phyloP scores from a whole-genome alignment of 2,888 invertebrate genomes.

The Anoplius nigerrimus region DNA sequence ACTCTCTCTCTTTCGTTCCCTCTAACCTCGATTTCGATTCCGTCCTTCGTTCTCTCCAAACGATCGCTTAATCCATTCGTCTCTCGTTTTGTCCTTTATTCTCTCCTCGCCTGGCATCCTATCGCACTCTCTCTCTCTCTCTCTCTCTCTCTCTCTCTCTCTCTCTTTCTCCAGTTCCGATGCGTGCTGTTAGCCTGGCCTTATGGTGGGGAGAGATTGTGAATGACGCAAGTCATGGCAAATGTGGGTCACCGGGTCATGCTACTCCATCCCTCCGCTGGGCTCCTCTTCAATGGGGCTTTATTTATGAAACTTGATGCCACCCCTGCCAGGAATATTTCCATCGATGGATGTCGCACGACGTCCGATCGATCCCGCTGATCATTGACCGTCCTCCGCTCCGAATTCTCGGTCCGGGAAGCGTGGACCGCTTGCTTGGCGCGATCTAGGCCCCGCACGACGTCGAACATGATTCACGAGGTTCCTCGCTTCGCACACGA shows the following conservation, averaged over 20 bases:
- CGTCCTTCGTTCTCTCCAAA: too few relatives aligned
- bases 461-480: too few relatives aligned
- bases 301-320: constrained; percentile 68
- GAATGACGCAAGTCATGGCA: constrained; percentile 72
- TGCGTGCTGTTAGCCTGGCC: constrained; percentile 48
- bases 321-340: constrained; percentile 14
- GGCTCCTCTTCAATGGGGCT: constrained; percentile 70
- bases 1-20: neutral
- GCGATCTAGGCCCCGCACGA: too few relatives aligned
- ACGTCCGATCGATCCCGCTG: too few relatives aligned
- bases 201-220: constrained; percentile 66
- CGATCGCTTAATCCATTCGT: too few relatives aligned
- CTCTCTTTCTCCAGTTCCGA: constrained; percentile 33
- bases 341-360: neutral
- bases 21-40: too few relatives aligned
- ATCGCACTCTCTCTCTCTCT: constrained; percentile 25
- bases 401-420: too few relatives aligned
- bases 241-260: constrained; percentile 73
- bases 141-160: constrained; percentile 24
- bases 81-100: too few relatives aligned
- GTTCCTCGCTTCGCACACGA: too few relatives aligned
- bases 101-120: neutral
- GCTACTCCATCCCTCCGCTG: constrained; percentile 62
- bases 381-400: too few relatives aligned
- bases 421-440: too few relatives aligned